phyloP scores from a whole-genome alignment of 2,113 vertebrate species.

The Amphiprion percula region DNA sequence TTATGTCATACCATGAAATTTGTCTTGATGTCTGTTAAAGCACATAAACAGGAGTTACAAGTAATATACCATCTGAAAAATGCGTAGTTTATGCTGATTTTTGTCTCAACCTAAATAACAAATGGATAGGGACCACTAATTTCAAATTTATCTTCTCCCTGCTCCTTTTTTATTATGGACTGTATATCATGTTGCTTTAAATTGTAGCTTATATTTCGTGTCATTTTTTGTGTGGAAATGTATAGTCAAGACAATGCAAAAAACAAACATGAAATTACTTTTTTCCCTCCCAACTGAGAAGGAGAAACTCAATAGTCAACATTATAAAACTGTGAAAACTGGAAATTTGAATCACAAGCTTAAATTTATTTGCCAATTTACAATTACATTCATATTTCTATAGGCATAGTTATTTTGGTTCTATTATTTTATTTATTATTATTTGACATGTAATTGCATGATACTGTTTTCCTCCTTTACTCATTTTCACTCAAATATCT shows the following conservation, averaged over 20 bases:
- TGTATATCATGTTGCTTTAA: neutral
- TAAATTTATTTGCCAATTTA: too few relatives aligned
- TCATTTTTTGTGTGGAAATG: neutral
- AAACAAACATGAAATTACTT: neutral
- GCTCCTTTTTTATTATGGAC: neutral
- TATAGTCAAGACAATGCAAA: too few relatives aligned
- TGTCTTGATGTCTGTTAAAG: constrained; percentile 50
- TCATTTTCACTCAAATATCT: neutral
- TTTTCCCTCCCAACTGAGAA: neutral
- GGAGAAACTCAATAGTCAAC: too few relatives aligned
- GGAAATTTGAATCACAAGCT: too few relatives aligned
- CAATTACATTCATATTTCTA: neutral
- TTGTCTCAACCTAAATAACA: neutral
- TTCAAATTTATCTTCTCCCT: neutral
- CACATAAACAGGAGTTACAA: constrained; percentile 9
- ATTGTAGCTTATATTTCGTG: neutral
- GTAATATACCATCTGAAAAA: constrained; percentile 11
- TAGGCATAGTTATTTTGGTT: too few relatives aligned
- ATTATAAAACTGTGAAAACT: too few relatives aligned
- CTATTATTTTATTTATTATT: too few relatives aligned
- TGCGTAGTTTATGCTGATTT: neutral
- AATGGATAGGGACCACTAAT: neutral
- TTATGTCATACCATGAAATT: constrained; percentile 52
- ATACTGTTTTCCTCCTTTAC: too few relatives aligned
- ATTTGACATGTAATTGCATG: too few relatives aligned